These are phyloP conservation scores for Bombylius discolor DNA, from an alignment of 2,888 invertebrate genomes.

Conservation along the genomic window DNA sequence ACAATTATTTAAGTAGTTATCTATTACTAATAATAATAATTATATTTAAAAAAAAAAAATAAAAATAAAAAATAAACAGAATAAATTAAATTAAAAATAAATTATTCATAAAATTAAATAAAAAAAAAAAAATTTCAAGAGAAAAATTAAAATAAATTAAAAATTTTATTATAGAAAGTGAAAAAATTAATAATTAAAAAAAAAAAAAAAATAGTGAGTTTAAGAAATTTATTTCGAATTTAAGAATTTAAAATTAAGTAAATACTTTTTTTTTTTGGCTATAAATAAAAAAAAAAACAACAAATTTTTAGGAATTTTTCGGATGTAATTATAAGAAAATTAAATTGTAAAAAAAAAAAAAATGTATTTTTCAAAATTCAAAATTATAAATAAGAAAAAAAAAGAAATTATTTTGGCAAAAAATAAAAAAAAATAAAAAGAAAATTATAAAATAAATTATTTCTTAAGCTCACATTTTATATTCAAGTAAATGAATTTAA, in stretches of 20 bases:
- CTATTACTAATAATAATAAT: too few species aligned
- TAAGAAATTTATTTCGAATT: background rate
- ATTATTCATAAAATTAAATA: background rate
- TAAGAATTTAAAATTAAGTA: background rate
- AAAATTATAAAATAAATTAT: background rate
- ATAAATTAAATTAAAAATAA: too few species aligned
- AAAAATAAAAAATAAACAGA: too few species aligned
- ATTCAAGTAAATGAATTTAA: too few species aligned
- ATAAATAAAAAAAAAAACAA: too few species aligned
- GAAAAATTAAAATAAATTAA: too few species aligned
- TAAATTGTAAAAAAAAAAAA: background rate
- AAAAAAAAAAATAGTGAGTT: background rate
- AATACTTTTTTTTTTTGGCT: too few species aligned
- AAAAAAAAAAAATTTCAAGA: background rate
- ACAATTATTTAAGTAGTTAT: too few species aligned
- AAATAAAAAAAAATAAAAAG: background rate
- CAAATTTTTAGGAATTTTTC: background rate
- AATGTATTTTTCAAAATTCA: background rate
- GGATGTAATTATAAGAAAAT: background rate
- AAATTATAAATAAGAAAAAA: background rate
- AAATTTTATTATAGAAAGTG: too few species aligned
- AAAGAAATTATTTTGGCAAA: background rate
- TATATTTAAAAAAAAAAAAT: too few species aligned
- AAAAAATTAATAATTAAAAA: background rate
- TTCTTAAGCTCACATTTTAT: slow-evolving; percentile 1